phyloP scores from a whole-genome alignment of 2,113 vertebrate species.

The Motacilla alba region DNA sequence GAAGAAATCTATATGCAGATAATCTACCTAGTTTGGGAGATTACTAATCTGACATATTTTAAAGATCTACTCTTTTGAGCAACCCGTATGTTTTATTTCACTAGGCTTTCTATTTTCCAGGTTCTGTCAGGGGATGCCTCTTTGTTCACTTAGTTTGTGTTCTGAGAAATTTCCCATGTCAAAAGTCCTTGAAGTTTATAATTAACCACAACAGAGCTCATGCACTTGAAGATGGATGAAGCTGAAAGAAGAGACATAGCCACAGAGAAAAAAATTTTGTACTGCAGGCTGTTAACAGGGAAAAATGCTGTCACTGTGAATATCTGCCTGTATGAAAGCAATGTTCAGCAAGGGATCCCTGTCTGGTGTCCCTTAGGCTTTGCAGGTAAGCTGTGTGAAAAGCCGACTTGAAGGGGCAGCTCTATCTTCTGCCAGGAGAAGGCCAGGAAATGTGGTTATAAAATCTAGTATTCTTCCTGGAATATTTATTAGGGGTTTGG shows the following conservation, averaged over 20 bases:
- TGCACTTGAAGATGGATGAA: neutral
- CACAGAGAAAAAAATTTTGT: neutral
- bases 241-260: neutral
- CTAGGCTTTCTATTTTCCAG: neutral
- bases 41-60: neutral
- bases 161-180: neutral
- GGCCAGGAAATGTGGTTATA: neutral
- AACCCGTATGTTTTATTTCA: neutral
- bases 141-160: neutral
- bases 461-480: neutral
- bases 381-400: neutral
- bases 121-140: no score
- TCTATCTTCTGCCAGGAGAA: neutral
- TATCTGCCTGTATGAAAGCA: neutral
- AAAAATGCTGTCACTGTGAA: neutral
- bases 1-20: neutral
- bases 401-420: neutral
- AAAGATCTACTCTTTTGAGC: neutral
- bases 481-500: conserved; percentile 52
- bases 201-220: neutral
- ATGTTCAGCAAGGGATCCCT: neutral
- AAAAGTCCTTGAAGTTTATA: neutral
- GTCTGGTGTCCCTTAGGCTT: neutral
- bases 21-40: neutral
- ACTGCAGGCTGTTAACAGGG: neutral